Conservation (phyloP, 2,113 vertebrate genomes). For the Epinephelus moara region DNA sequence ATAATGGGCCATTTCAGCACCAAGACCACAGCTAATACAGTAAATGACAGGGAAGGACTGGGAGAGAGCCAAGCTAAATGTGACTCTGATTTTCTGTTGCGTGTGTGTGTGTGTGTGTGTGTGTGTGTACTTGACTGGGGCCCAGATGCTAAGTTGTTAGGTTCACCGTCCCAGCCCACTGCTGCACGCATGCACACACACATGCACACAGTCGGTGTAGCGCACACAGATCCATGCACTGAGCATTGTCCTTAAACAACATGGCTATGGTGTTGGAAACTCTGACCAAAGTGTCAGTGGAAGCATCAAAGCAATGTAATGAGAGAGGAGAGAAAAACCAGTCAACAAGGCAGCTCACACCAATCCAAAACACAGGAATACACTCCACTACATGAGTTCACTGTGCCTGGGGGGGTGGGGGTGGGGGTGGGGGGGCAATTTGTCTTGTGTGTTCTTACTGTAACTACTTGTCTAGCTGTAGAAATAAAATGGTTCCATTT, state of each 20-base stretch:
- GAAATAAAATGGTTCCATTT: background rate
- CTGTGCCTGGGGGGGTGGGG: background rate
- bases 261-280: conserved; percentile 75
- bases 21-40: conserved; percentile 81
- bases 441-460: conserved; percentile 7
- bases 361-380: conserved; percentile 62
- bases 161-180: conserved; percentile 53
- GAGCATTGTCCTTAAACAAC: conserved; percentile 70
- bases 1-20: conserved; percentile 81
- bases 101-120: conserved; percentile 41
- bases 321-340: conserved; percentile 77
- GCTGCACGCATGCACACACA: conserved; percentile 39
- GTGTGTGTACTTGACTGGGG: conserved; percentile 65
- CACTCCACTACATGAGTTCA: background rate
- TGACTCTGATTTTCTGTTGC: conserved; percentile 74
- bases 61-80: conserved; percentile 72
- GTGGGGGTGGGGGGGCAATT: background rate
- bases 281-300: conserved; percentile 76
- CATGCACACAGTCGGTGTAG: background rate
- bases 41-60: conserved; percentile 78
- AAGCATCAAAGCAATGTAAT: conserved; percentile 78
- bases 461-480: conserved; percentile 2
- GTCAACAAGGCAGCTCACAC: conserved; percentile 75
- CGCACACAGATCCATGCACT: conserved; percentile 36
- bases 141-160: conserved; percentile 73